These are phyloP conservation scores for Emydocephalus ijimae DNA, from an alignment of 2,113 vertebrate genomes.

Conservation along the genomic window DNA sequence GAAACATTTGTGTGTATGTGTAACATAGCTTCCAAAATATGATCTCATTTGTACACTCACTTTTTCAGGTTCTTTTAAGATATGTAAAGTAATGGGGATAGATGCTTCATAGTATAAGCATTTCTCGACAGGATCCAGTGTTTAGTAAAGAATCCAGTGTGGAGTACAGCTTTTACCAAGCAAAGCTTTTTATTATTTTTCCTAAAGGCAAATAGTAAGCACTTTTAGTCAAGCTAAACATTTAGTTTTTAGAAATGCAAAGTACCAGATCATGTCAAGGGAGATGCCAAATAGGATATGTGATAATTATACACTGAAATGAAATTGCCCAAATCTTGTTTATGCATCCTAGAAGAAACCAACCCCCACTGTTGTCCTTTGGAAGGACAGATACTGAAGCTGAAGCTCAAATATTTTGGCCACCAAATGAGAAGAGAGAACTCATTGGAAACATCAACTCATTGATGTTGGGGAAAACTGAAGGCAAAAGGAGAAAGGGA, in stretches of 20 bases:
- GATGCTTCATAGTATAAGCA: background rate
- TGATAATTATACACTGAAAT: background rate
- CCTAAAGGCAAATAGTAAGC: background rate
- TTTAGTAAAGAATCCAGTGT: background rate
- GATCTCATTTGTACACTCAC: background rate
- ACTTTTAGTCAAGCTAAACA: background rate
- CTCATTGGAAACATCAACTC: background rate
- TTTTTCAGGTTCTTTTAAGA: background rate
- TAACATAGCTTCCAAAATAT: background rate
- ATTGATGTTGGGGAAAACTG: background rate
- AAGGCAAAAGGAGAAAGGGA: background rate
- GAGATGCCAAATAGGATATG: background rate
- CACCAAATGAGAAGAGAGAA: background rate
- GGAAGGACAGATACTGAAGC: background rate
- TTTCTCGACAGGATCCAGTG: background rate
- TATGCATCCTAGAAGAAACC: background rate
- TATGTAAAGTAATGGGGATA: background rate
- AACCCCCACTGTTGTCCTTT: background rate
- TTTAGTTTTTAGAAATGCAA: background rate
- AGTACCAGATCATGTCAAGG: background rate
- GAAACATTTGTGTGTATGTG: background rate
- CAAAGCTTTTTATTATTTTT: background rate
- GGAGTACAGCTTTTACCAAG: background rate
- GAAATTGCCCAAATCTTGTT: background rate
- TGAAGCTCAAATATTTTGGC: background rate